Percentiles rank a stretch among this genome's conserved stretches.
phyloP scores from a whole-genome alignment of 2,888 invertebrate species.

The Chrysotoxum bicinctum region DNA sequence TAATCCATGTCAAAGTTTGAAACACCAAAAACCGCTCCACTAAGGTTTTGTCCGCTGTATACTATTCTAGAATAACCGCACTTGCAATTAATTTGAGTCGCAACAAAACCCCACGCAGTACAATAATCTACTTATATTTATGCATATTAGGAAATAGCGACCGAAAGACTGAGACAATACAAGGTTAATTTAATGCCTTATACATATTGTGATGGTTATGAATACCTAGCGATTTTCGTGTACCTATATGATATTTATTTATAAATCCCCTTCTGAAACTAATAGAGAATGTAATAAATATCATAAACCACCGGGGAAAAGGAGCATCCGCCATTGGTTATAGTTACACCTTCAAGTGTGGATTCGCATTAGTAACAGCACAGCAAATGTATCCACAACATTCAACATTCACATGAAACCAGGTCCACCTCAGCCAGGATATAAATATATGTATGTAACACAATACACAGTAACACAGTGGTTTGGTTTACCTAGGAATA shows the following conservation, averaged over 20 bases:
- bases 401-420: constrained; percentile 7
- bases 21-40: not conserved
- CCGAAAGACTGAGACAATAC: not conserved
- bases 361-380: constrained; percentile 17
- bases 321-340: constrained; percentile 23
- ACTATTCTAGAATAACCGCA: not conserved
- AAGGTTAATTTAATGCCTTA: not conserved
- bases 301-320: constrained; percentile 49
- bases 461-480: not conserved
- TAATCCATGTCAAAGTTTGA: not conserved
- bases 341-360: constrained; percentile 36
- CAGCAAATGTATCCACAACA: not conserved
- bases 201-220: not conserved
- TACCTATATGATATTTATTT: constrained; percentile 42
- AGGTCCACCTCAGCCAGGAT: constrained; percentile 12
- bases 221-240: not conserved
- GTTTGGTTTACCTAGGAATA: constrained; percentile 60
- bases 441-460: not conserved
- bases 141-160: not conserved
- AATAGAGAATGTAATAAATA: constrained; percentile 67
- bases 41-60: not conserved
- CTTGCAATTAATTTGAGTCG: not conserved
- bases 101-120: not conserved
- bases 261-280: constrained; percentile 61
- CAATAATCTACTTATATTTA: not conserved